A percentile compares a stretch with the other conserved stretches of the same genome.
phyloP scores from a whole-genome alignment of 1,140 invertebrate species.

The Lamellibrachia luymesi region DNA sequence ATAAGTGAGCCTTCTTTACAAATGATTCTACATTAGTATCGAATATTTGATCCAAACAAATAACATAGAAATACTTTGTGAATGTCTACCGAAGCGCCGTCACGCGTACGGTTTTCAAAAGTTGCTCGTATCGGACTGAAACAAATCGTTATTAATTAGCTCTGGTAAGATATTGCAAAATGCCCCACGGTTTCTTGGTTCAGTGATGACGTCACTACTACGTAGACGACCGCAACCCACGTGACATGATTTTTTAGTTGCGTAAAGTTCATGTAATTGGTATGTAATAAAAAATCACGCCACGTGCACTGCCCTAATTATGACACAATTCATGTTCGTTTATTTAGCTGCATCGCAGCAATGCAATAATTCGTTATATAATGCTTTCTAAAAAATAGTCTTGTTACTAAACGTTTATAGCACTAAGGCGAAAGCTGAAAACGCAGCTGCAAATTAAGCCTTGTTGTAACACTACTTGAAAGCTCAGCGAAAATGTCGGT shows the following conservation, averaged over 20 bases:
- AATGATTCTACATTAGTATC: too few species aligned
- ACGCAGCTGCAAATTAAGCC: not conserved
- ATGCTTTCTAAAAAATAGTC: not conserved
- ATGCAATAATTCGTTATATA: not conserved
- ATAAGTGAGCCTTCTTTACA: too few species aligned
- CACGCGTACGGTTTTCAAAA: too few species aligned
- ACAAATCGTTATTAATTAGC: too few species aligned
- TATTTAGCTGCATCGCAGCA: not conserved
- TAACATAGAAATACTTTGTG: too few species aligned
- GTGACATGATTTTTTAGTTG: not conserved
- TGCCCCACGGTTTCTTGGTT: not conserved
- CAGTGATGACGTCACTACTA: too few species aligned
- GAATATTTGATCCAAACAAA: too few species aligned
- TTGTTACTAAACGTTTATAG: not conserved
- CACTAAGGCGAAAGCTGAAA: not conserved
- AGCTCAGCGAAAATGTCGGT: not conserved
- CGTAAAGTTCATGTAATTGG: not conserved
- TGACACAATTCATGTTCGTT: not conserved
- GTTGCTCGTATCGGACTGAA: too few species aligned
- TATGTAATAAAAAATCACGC: not conserved
- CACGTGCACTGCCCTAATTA: not conserved
- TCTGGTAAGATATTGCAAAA: not conserved
- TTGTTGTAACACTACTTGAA: not conserved
- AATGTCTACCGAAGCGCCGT: too few species aligned
- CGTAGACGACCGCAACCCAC: not conserved